These are phyloP conservation scores for Atrina japonica DNA, from an alignment of 2,888 invertebrate genomes.

Conservation along the genomic window DNA sequence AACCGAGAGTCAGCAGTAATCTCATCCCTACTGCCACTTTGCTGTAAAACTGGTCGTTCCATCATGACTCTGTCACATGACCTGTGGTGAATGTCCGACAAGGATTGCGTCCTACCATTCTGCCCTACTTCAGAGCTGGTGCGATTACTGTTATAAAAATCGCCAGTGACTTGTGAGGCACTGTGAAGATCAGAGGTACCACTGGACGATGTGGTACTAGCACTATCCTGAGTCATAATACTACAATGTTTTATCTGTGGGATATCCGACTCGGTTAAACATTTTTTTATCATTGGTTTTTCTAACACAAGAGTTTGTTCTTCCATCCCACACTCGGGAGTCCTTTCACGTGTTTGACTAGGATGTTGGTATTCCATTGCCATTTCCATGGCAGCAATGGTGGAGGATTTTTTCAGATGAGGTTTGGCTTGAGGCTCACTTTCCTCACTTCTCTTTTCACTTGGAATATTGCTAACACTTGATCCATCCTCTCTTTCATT, in stretches of 20 bases:
- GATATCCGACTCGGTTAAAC: constrained; percentile 42
- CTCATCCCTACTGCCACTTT: background rate
- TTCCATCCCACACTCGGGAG: constrained; percentile 45
- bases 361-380: constrained; percentile 19
- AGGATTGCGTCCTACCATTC: constrained; percentile 5
- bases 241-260: constrained; percentile 42
- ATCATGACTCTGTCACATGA: constrained; percentile 42
- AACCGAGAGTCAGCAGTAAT: too few species aligned
- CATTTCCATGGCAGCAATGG: constrained; percentile 38
- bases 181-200: constrained; percentile 30
- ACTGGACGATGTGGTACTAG: constrained; percentile 39
- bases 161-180: background rate
- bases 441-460: constrained; percentile 35
- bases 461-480: background rate
- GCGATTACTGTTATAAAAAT: constrained; percentile 1
- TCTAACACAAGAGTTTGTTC: constrained; percentile 42
- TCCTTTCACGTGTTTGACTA: constrained; percentile 22
- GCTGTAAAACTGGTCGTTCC: constrained; percentile 45
- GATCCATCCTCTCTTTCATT: constrained; percentile 36
- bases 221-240: constrained; percentile 41
- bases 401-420: constrained; percentile 38
- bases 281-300: constrained; percentile 46
- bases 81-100: constrained; percentile 50
- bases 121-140: constrained; percentile 7
- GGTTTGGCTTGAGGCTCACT: constrained; percentile 40